Evolutionary conservation across 1,140 invertebrate species (phyloP).

Genomic region (Marisa cornuarietis): DNA sequence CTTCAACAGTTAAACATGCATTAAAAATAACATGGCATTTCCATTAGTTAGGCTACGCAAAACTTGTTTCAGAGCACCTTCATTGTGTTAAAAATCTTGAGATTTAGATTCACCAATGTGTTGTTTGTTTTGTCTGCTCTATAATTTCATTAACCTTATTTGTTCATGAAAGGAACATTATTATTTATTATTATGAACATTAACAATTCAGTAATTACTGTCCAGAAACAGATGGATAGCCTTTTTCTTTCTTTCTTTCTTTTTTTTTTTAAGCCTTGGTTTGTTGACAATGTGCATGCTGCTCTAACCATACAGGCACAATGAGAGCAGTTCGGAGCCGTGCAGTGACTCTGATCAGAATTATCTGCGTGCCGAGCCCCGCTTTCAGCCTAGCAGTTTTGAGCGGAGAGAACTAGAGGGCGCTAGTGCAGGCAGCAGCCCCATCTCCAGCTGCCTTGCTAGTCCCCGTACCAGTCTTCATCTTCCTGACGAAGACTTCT

Average conservation of each 20-base stretch:
- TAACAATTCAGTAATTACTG: neutral
- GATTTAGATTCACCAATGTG: too few species aligned
- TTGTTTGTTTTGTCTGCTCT: too few species aligned
- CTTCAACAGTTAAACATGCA: too few species aligned
- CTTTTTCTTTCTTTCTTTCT: neutral
- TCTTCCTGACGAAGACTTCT: constrained; percentile 16
- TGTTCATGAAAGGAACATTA: too few species aligned
- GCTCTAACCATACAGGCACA: constrained; percentile 22
- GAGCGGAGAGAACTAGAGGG: constrained; percentile 28
- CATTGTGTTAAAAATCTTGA: too few species aligned
- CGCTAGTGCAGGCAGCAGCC: constrained; percentile 40
- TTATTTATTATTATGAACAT: too few species aligned
- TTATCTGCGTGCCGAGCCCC: constrained; percentile 12
- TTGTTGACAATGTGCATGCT: neutral
- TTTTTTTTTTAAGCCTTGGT: neutral
- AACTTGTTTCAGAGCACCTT: too few species aligned
- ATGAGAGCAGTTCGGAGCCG: constrained; percentile 47
- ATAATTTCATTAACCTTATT: too few species aligned
- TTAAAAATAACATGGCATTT: too few species aligned
- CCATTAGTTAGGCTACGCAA: too few species aligned
- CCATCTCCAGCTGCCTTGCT: constrained; percentile 29
- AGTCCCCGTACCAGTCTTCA: constrained; percentile 34
- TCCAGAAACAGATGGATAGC: neutral
- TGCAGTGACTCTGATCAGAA: constrained; percentile 46
- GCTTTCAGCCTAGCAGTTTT: constrained; percentile 4